Percentiles rank a stretch among this genome's conserved stretches.
These are phyloP conservation scores for Sebastes umbrosus DNA, from an alignment of 2,797 vertebrate genomes.

Conservation along the genomic window DNA sequence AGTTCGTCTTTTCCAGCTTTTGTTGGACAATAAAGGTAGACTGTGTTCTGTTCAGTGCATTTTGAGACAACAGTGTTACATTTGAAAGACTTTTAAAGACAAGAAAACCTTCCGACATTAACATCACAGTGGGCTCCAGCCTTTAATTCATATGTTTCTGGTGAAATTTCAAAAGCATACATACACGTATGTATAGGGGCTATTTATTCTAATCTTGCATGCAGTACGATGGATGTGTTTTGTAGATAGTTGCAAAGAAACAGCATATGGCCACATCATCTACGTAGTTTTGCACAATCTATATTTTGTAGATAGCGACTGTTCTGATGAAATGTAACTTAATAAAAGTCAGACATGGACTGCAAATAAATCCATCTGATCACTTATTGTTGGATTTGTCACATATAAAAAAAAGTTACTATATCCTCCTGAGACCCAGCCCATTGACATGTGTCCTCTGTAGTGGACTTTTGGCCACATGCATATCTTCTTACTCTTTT, in stretches of 20 bases:
- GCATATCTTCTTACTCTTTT: too few species aligned
- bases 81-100: slow-evolving; percentile 29
- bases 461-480: too few species aligned
- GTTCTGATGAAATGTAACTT: slow-evolving; percentile 74
- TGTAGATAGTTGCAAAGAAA: slow-evolving; percentile 74
- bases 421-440: too few species aligned
- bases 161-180: slow-evolving; percentile 55
- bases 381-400: slow-evolving; percentile 49
- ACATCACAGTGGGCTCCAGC: slow-evolving; percentile 27
- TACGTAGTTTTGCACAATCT: slow-evolving; percentile 79
- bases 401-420: background rate
- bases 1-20: slow-evolving; percentile 37
- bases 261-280: slow-evolving; percentile 66
- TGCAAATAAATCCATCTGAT: slow-evolving; percentile 36
- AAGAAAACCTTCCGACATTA: background rate
- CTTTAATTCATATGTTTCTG: slow-evolving; percentile 47
- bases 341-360: slow-evolving; percentile 77
- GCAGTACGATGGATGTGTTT: slow-evolving; percentile 73
- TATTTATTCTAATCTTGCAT: slow-evolving; percentile 79
- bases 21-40: slow-evolving; percentile 63
- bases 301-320: slow-evolving; percentile 79
- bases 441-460: too few species aligned
- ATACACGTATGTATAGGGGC: slow-evolving; percentile 53
- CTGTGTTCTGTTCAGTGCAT: slow-evolving; percentile 56
- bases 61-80: slow-evolving; percentile 49